These are phyloP conservation scores for Chionomys nivalis DNA, from an alignment of 2,113 vertebrate species.

Conservation along the genomic window DNA sequence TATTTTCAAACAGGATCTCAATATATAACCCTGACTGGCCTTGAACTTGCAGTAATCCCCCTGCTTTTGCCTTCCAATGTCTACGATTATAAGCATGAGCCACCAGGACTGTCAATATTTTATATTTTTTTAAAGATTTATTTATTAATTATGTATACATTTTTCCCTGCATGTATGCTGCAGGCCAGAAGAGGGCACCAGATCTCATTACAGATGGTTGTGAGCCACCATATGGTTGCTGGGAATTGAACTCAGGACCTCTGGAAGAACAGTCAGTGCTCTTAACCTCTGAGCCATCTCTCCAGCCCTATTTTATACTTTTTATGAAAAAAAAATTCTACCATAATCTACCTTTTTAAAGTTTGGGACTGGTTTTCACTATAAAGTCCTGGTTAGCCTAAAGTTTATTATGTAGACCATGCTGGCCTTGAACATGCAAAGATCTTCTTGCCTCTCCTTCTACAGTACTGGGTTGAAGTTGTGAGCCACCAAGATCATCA, in stretches of 20 bases:
- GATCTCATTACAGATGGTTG: too few species aligned
- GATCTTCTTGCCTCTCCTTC: not conserved
- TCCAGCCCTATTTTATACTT: not conserved
- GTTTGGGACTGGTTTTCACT: not conserved
- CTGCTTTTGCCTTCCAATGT: not conserved
- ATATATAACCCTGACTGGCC: not conserved
- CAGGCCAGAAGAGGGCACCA: too few species aligned
- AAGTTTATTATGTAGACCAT: not conserved
- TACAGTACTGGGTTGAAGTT: not conserved
- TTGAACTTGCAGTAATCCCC: not conserved
- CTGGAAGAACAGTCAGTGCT: too few species aligned
- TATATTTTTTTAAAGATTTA: not conserved
- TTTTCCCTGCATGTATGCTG: too few species aligned
- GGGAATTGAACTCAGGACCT: too few species aligned
- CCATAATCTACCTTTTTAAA: not conserved
- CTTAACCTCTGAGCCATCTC: too few species aligned
- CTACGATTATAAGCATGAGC: not conserved
- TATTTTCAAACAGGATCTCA: not conserved
- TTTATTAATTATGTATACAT: too few species aligned
- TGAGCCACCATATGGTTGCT: too few species aligned
- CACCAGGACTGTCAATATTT: not conserved
- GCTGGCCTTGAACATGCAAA: not conserved
- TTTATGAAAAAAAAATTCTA: not conserved
- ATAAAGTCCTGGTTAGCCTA: not conserved
- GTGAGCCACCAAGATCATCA: not conserved